These are phyloP conservation scores for Petroica traversi DNA, from an alignment of 2,113 vertebrate genomes.

Conservation along the genomic window DNA sequence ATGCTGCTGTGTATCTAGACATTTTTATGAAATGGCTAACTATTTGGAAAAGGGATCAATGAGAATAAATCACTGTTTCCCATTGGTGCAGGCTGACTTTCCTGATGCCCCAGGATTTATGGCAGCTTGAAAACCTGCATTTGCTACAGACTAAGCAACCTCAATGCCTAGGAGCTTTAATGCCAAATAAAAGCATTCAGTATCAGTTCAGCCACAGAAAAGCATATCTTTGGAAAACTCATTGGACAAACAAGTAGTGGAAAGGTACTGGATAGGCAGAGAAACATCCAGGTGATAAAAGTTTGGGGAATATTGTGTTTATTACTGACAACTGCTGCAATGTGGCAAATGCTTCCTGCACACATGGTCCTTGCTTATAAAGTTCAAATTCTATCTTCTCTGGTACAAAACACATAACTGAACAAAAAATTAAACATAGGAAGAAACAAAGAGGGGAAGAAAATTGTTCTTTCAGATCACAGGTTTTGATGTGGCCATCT, in stretches of 20 bases:
- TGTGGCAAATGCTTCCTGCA: background rate
- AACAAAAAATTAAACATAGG: background rate
- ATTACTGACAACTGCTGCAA: background rate
- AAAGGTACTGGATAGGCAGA: background rate
- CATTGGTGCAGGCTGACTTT: background rate
- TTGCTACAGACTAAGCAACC: background rate
- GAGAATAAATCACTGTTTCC: background rate
- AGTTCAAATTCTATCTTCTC: background rate
- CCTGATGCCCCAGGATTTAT: background rate
- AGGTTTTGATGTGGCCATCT: background rate
- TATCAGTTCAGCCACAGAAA: background rate
- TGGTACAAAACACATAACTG: background rate
- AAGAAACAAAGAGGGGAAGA: background rate
- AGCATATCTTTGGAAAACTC: background rate
- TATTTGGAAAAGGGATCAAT: background rate
- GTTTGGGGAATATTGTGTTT: background rate
- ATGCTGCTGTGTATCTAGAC: background rate
- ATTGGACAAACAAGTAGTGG: background rate
- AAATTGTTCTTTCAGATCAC: background rate
- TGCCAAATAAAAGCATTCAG: background rate
- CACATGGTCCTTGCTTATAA: background rate
- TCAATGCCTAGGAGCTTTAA: background rate
- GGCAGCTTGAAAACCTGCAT: background rate
- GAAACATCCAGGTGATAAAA: background rate
- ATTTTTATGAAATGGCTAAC: background rate